Evolutionary conservation across 37 sponge, comb jelly and placozoan species (phyloP), one percentile per base, ranked within the genome.

Genomic region (Ephydatia muelleri): DNA sequence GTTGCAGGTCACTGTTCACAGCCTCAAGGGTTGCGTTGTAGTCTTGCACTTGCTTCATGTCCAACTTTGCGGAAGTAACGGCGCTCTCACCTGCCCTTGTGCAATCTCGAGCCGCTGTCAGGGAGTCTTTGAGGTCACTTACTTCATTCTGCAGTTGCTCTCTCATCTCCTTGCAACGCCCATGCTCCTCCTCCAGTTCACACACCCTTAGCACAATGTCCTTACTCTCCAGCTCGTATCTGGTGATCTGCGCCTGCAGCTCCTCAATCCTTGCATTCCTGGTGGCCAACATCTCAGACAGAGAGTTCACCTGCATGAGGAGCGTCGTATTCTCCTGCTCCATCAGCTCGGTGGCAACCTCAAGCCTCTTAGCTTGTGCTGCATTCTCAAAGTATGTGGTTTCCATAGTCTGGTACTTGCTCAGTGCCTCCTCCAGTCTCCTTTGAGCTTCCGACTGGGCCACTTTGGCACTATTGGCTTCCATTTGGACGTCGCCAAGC

Each of bases 111-210:
- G 67, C 72, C 0, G 12, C 48, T 48, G 65, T 29, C 12, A 77
- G 72, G 9, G 36, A 22, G 14, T 66, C 79, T 25, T 74, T 75
- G 31, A 84, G 73, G 12, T 21, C 13, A 35, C 72, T 76, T 23
- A 84, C 80, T n/a, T 75, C 32, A 6, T 83, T 64, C 68, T 80
- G 37, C 26, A 84, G 75, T 29, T 30, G 40, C 12, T 39, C 19
- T 28, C 39, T 72, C 13, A 32, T 32, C 26, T 65, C 43, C 2
- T 47, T 48, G 76, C 85, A 89, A 0, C 33, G 57, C 0, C 79
- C 80, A 28, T 89, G 90, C 31, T 69, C 80, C 22, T 49, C 67
- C 78, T 90, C 90, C 28, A 90, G 82, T 30, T 80, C 82, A 27
- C 76, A 29, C 6, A 85, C 82, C 78, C 35, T 69, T 35, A 38